Evolutionary conservation across 1,140 invertebrate genomes (phyloP).

Genomic region (Drosophila seguyi): DNA sequence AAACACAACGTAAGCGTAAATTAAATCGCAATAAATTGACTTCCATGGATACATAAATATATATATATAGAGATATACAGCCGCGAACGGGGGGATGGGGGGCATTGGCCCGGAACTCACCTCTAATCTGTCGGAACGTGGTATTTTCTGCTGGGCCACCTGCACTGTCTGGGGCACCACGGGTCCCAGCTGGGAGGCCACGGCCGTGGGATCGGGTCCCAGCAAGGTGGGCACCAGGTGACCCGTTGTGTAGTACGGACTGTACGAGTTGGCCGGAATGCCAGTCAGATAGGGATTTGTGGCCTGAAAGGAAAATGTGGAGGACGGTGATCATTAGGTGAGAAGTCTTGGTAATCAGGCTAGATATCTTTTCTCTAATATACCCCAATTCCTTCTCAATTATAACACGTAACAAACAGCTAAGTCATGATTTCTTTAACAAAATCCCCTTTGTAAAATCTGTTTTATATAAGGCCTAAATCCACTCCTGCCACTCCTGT

Average conservation of each 20-base stretch:
- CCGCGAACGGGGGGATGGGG: background rate
- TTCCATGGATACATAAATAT: slow-evolving; percentile 42
- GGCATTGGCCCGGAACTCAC: slow-evolving; percentile 87
- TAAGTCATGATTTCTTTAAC: background rate
- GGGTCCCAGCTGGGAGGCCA: slow-evolving; percentile 90
- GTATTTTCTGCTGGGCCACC: slow-evolving; percentile 95
- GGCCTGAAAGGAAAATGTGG: slow-evolving; percentile 87
- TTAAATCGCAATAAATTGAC: slow-evolving; percentile 42
- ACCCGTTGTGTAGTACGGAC: slow-evolving; percentile 94
- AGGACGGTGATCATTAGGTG: slow-evolving; percentile 4
- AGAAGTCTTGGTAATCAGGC: background rate
- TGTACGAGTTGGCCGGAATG: slow-evolving; percentile 93
- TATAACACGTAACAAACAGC: background rate
- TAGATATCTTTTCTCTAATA: no score
- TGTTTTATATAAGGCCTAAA: slow-evolving; percentile 27
- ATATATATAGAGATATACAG: slow-evolving; percentile 27
- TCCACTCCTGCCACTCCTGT: slow-evolving; percentile 6
- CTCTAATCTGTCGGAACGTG: slow-evolving; percentile 97
- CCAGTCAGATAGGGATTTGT: slow-evolving; percentile 95
- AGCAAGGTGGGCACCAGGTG: slow-evolving; percentile 94
- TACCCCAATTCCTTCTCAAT: background rate
- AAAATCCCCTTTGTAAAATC: slow-evolving; percentile 21
- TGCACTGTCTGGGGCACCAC: slow-evolving; percentile 93
- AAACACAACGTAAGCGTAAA: slow-evolving; percentile 63
- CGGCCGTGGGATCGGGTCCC: slow-evolving; percentile 91